Evolutionary conservation across 2,888 invertebrate species (phyloP).

Genomic region (Autographa pulchrina): DNA sequence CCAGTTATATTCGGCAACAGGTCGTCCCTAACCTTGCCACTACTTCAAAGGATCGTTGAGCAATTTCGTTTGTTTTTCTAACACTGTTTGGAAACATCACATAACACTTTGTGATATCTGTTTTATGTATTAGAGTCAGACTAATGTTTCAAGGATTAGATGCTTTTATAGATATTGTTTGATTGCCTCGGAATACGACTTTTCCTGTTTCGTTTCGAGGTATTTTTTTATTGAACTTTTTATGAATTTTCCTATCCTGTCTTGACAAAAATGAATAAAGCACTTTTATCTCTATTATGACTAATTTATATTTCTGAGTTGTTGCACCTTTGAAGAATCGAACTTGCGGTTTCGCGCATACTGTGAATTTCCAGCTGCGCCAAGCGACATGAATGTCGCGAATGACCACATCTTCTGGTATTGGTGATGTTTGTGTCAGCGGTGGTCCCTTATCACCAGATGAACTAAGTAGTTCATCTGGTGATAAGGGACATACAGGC

Average conservation of each 20-base stretch:
- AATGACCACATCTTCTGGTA: too few species aligned
- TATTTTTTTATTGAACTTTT: background rate
- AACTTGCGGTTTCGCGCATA: too few species aligned
- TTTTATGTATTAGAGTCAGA: background rate
- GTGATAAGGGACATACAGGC: too few species aligned
- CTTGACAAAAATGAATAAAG: background rate
- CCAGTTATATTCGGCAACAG: constrained; percentile 54
- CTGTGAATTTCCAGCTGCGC: too few species aligned
- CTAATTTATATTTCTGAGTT: too few species aligned
- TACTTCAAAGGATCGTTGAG: constrained; percentile 44
- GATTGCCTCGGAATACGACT: background rate
- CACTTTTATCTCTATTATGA: too few species aligned
- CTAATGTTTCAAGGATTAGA: constrained; percentile 1
- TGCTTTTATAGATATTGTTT: constrained; percentile 4
- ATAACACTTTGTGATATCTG: constrained; percentile 4
- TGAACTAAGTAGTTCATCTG: too few species aligned
- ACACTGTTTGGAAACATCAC: constrained; percentile 17
- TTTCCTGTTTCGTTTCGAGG: background rate
- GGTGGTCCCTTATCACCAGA: too few species aligned
- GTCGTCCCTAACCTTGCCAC: constrained; percentile 50
- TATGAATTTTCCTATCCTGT: background rate
- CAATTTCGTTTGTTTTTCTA: constrained; percentile 31
- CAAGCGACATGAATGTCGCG: too few species aligned
- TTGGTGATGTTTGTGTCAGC: too few species aligned
- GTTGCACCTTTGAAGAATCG: too few species aligned